Percentiles rank a stretch among this genome's conserved stretches.
Evolutionary conservation across 2,888 invertebrate genomes (phyloP).

Genomic region (Rhagium mordax): DNA sequence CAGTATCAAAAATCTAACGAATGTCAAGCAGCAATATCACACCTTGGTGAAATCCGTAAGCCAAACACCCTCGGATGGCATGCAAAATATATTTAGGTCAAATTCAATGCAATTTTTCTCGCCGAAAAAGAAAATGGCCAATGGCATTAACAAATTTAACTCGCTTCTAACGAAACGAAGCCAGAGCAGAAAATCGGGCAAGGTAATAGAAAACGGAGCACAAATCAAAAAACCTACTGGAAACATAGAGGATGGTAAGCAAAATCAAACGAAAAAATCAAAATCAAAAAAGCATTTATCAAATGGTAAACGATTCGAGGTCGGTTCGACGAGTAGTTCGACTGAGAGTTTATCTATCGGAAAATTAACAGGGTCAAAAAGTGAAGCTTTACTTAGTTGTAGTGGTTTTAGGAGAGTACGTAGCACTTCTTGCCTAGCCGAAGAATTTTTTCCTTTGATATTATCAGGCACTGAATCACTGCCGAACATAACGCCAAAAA

Average conservation of each 20-base stretch:
- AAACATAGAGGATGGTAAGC: constrained; percentile 20
- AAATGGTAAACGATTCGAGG: constrained; percentile 51
- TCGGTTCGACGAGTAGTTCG: constrained; percentile 60
- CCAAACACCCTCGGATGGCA: constrained; percentile 51
- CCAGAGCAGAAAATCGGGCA: constrained; percentile 45
- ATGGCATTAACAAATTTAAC: constrained; percentile 63
- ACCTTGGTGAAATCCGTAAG: constrained; percentile 58
- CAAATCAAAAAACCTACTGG: constrained; percentile 31
- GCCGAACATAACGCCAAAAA: constrained; percentile 77
- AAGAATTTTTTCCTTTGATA: constrained; percentile 71
- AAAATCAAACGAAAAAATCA: constrained; percentile 47
- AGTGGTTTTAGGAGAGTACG: constrained; percentile 72
- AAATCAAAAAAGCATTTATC: constrained; percentile 44
- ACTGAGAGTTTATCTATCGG: constrained; percentile 58
- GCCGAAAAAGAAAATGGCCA: constrained; percentile 70
- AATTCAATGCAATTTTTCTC: constrained; percentile 62
- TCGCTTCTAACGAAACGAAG: constrained; percentile 52
- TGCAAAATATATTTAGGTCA: constrained; percentile 57
- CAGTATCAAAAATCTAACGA: constrained; percentile 51
- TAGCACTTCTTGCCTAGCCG: constrained; percentile 74
- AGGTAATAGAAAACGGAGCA: constrained; percentile 27
- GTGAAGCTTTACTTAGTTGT: constrained; percentile 44
- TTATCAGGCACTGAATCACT: constrained; percentile 76
- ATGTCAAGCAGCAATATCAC: constrained; percentile 52
- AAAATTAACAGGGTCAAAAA: constrained; percentile 53